Conservation (phyloP, 1,140 invertebrate species). For the Octopus sinensis region DNA sequence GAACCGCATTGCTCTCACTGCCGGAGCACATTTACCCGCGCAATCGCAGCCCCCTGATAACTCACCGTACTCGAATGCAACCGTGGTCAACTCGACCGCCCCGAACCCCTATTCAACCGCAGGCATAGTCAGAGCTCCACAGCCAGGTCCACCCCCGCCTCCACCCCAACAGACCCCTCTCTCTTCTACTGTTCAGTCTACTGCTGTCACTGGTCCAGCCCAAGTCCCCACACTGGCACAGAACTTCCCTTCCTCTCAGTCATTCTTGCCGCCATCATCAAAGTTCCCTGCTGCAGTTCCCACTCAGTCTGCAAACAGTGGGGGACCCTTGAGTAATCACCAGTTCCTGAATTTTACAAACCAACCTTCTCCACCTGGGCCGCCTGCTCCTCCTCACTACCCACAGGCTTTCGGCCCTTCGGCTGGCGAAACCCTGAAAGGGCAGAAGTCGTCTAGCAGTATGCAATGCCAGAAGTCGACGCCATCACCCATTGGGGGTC, state of each 20-base stretch:
- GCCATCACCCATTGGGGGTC: not conserved
- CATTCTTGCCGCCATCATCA: slow-evolving; percentile 2
- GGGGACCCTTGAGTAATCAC: slow-evolving; percentile 1
- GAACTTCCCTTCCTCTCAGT: not conserved
- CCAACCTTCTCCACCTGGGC: not conserved
- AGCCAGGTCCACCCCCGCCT: not conserved
- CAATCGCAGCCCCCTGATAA: not conserved
- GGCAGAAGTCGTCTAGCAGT: not conserved
- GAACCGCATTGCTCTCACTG: not conserved
- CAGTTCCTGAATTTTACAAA: not conserved
- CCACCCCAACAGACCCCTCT: not conserved
- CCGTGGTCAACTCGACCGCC: slow-evolving; percentile 8
- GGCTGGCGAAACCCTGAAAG: not conserved
- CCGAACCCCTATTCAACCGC: slow-evolving; percentile 1
- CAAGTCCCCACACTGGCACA: not conserved
- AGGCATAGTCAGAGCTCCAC: not conserved
- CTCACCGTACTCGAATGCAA: not conserved
- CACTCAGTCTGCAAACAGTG: not conserved
- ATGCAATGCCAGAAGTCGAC: slow-evolving; percentile 4
- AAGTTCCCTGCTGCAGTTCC: slow-evolving; percentile 1
- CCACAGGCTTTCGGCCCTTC: not conserved
- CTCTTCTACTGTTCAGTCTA: not conserved
- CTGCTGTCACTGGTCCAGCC: not conserved
- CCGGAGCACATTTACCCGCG: not conserved
- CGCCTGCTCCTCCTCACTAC: not conserved